These are phyloP conservation scores for Lutjanus erythropterus DNA, from an alignment of 2,113 vertebrate genomes.

Conservation along the genomic window DNA sequence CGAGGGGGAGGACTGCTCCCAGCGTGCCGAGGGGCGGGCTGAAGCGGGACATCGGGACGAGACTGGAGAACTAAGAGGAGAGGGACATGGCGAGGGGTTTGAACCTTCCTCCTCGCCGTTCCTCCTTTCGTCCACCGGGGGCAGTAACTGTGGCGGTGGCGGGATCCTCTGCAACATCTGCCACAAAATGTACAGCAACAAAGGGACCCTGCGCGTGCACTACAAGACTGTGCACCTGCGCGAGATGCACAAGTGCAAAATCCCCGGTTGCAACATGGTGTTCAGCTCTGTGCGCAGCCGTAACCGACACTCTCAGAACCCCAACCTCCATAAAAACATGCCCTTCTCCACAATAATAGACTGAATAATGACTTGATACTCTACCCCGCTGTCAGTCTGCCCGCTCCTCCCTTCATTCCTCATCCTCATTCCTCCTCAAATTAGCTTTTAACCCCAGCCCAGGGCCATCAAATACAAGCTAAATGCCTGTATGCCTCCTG, in stretches of 20 bases:
- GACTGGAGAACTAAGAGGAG: conserved; percentile 61
- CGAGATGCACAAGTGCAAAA: conserved; percentile 99
- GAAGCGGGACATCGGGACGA: conserved; percentile 74
- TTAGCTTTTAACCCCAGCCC: conserved; percentile 58
- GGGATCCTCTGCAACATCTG: conserved; percentile 99
- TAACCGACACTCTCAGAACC: conserved; percentile 99
- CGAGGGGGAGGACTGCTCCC: conserved; percentile 92
- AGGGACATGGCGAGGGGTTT: conserved; percentile 60
- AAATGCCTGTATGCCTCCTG: conserved; percentile 67
- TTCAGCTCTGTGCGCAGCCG: conserved; percentile 99
- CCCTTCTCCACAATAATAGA: conserved; percentile 92
- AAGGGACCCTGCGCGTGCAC: conserved; percentile 98
- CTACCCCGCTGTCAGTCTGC: conserved; percentile 63
- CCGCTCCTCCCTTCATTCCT: conserved; percentile 63
- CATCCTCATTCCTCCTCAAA: conserved; percentile 65
- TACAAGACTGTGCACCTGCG: conserved; percentile 99
- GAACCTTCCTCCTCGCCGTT: conserved; percentile 84
- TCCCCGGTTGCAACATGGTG: conserved; percentile 99
- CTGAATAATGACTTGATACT: conserved; percentile 68
- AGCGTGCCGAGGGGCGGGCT: conserved; percentile 83
- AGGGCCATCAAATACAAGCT: conserved; percentile 67
- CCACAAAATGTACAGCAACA: conserved; percentile 99
- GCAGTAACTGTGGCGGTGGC: conserved; percentile 88
- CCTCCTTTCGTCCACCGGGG: conserved; percentile 87
- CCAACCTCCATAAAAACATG: conserved; percentile 99